Evolutionary conservation across 2,888 invertebrate genomes (phyloP), one percentile per base, ranked within the genome.

Genomic region (Eustalomyia histrio): DNA sequence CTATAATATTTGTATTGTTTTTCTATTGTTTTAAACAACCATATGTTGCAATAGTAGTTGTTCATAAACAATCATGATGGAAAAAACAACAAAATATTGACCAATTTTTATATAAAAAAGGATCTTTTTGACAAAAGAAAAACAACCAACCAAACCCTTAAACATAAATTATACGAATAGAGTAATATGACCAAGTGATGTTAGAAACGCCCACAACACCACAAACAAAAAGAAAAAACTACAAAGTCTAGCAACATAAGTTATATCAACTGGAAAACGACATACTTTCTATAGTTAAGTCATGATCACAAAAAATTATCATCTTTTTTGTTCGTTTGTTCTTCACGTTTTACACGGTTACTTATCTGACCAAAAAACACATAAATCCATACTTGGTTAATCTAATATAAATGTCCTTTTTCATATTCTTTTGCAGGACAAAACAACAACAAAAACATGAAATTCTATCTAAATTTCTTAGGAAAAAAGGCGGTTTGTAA

Each of bases 401-500:
- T 81, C 71, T 81, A 78, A 78, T 75, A 78, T 75, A 81, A 81
- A 81, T 81, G 82, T 82, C 82, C 78, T 82, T 71, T 64, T 68
- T 61, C 39, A 24, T 24, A 24, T 24, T 24, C 43, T 12, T 29
- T 52, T 29, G 16, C 4, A 43, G 50, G 6, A 67, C 8, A 35
- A 2, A 24, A 24, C 2, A 24, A 24, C 2, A 24, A 24, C 2
- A 3, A 29, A 29, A 29, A 60, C 29, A 29, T 75, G 82, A 72
- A 76, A 82, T 68, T 82, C 43, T 79, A 79, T 57, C 33, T 35
- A 35, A n/a, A 83, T 79, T 88, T 88, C 88, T 84, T 53, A 81
- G 83, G 85, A 88, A 86, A 81, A 87, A 85, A 83, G 84, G 84
- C 86, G 87, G 86, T 83, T 67, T 85, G 86, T 86, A 85, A 86